Evolutionary conservation across 2,797 vertebrate species (phyloP).

Genomic region (Sebastes trivittatus): DNA sequence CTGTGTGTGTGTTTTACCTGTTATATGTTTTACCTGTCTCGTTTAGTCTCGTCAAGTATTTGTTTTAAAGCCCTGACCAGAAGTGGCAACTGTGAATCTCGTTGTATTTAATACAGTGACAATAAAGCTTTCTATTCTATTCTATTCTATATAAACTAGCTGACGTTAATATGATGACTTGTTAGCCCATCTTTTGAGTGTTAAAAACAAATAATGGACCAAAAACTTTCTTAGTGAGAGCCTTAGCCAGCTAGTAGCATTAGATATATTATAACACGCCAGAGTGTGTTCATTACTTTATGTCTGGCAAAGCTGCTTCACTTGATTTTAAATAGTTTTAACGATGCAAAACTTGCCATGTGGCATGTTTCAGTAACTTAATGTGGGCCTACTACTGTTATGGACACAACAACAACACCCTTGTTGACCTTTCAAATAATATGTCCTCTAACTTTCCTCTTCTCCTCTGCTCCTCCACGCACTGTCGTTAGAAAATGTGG

Average conservation of each 20-base stretch:
- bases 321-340: too few species aligned
- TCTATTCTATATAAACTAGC: too few species aligned
- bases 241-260: not conserved
- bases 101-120: too few species aligned
- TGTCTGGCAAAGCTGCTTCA: not conserved
- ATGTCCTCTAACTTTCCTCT: constrained; percentile 2
- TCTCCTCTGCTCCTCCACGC: not conserved
- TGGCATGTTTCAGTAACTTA: not conserved
- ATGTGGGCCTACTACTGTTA: not conserved
- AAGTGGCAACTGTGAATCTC: too few species aligned
- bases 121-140: too few species aligned
- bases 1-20: too few species aligned
- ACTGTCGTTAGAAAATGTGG: not conserved
- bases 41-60: too few species aligned
- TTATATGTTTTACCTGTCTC: rapidly evolving
- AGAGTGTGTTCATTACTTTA: not conserved
- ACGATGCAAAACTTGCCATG: not conserved
- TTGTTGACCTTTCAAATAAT: not conserved
- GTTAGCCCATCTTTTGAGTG: too few species aligned
- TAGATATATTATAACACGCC: not conserved
- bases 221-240: not conserved
- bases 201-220: too few species aligned
- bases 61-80: too few species aligned
- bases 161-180: too few species aligned
- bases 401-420: not conserved